A percentile compares a stretch with the other conserved stretches of the same genome.
phyloP scores from a whole-genome alignment of 2,888 invertebrate genomes.

The Serrognathus titanus region DNA sequence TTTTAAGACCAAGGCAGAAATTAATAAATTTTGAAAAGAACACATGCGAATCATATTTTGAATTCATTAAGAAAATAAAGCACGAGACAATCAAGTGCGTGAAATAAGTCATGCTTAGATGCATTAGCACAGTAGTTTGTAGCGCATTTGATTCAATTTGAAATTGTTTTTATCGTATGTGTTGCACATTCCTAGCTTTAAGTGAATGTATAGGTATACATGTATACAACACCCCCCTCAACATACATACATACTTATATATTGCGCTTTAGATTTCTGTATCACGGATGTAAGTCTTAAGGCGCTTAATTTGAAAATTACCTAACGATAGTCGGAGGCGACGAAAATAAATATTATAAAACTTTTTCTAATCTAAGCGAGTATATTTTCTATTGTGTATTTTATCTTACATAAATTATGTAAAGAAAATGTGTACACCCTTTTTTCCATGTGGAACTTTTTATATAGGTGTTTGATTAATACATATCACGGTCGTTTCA shows the following conservation, averaged over 20 bases:
- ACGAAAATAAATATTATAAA: background rate
- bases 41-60: conserved; percentile 24
- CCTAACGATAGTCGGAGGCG: background rate
- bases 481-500: conserved; percentile 38
- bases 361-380: conserved; percentile 2
- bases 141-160: background rate
- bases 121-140: conserved; percentile 3
- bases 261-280: background rate
- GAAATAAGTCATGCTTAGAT: conserved; percentile 17
- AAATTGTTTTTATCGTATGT: background rate
- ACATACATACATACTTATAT: too few relatives aligned
- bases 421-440: conserved; percentile 1
- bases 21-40: background rate
- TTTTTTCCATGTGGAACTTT: conserved; percentile 39
- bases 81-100: conserved; percentile 48
- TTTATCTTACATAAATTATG: background rate
- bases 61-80: conserved; percentile 6
- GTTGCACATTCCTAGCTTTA: conserved; percentile 2
- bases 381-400: conserved; percentile 2
- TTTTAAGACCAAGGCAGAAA: too few relatives aligned
- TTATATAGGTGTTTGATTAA: conserved; percentile 45
- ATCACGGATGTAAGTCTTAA: background rate
- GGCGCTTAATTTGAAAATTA: background rate
- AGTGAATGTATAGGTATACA: background rate
- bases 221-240: too few relatives aligned